These are phyloP conservation scores for Pristionchus arcanus DNA, from an alignment of 2,888 invertebrate species.

Conservation along the genomic window DNA sequence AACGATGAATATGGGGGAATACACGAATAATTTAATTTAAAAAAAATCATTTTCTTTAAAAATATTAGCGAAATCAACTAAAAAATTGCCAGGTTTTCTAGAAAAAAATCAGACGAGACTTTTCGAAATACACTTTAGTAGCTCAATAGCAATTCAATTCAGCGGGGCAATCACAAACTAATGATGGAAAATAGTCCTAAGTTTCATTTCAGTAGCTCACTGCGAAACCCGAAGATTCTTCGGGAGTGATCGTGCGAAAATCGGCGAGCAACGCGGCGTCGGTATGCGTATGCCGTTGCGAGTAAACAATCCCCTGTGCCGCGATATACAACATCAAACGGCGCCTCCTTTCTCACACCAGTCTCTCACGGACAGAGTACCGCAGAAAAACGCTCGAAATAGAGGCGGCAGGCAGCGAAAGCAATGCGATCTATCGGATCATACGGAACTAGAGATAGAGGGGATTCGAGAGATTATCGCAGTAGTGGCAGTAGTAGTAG, in stretches of 20 bases:
- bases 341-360: not conserved
- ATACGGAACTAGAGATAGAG: not conserved
- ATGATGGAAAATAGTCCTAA: no score
- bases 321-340: not conserved
- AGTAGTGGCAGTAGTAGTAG: not conserved
- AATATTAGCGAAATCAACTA: no score
- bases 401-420: not conserved
- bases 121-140: no score
- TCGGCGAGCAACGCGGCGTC: not conserved
- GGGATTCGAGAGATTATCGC: not conserved
- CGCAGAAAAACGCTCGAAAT: not conserved
- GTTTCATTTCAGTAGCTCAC: no score
- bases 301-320: constrained; percentile 3
- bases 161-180: no score
- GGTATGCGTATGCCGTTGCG: not conserved
- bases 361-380: not conserved
- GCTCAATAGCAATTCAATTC: no score
- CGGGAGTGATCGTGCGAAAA: not conserved
- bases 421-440: not conserved
- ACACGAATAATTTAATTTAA: no score
- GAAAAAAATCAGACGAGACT: no score
- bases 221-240: not conserved
- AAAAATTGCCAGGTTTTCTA: no score
- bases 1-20: not conserved
- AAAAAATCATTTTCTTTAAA: no score